Percentiles rank a stretch among this genome's conserved stretches.
phyloP scores from a whole-genome alignment of 2,888 invertebrate genomes.

The Pyrocoelia pectoralis region DNA sequence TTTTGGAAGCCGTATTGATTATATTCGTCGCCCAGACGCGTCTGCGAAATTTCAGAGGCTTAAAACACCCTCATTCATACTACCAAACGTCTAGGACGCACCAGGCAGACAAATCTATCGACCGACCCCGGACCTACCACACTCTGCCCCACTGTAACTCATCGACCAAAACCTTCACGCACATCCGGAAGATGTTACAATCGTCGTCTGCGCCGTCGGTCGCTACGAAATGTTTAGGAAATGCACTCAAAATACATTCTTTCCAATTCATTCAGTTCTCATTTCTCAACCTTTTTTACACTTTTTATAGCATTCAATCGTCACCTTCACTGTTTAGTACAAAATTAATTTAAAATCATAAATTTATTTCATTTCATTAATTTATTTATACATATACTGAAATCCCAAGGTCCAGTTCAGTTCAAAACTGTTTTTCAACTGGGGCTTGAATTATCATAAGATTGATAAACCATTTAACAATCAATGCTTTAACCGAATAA shows the following conservation, averaged over 20 bases:
- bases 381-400: too few relatives aligned
- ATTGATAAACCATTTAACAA: too few relatives aligned
- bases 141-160: constrained; percentile 50
- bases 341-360: too few relatives aligned
- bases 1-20: constrained; percentile 18
- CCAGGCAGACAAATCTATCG: constrained; percentile 53
- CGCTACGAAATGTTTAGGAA: constrained; percentile 34
- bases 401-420: too few relatives aligned
- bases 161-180: constrained; percentile 43
- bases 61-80: constrained; percentile 23
- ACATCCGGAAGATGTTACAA: constrained; percentile 42
- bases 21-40: constrained; percentile 28
- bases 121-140: constrained; percentile 52
- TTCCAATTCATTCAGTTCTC: too few relatives aligned
- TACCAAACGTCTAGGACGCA: constrained; percentile 40
- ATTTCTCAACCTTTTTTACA: too few relatives aligned
- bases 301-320: too few relatives aligned
- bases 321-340: too few relatives aligned
- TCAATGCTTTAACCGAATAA: too few relatives aligned
- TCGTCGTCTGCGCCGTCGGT: constrained; percentile 29
- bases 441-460: too few relatives aligned
- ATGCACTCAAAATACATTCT: constrained; percentile 29
- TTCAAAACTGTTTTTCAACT: too few relatives aligned
- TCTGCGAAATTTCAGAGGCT: constrained; percentile 31
- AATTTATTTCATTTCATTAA: too few relatives aligned